Evolutionary conservation across 2,797 vertebrate genomes (phyloP).

Genomic region (Poecilia velifera): DNA sequence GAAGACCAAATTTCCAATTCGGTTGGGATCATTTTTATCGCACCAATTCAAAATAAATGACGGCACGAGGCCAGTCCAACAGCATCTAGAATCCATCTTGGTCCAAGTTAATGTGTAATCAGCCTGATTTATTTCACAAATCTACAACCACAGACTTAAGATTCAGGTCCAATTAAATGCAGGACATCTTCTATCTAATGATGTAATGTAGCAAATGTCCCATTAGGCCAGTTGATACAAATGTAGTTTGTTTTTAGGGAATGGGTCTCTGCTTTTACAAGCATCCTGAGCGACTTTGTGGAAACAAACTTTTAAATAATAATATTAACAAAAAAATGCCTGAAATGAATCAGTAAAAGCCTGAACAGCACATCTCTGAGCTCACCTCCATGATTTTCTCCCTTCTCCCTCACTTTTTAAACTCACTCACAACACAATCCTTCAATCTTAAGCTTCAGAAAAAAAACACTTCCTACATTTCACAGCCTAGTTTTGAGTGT

Average conservation of each 20-base stretch:
- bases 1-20: background rate
- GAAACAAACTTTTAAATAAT: no score
- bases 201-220: background rate
- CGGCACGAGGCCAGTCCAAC: background rate
- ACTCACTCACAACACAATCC: slow-evolving; percentile 23
- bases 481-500: background rate
- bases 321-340: background rate
- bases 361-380: background rate
- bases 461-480: slow-evolving; percentile 54
- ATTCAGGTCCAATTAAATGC: background rate
- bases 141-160: background rate
- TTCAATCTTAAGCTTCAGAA: slow-evolving; percentile 25
- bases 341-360: background rate
- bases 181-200: background rate
- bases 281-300: background rate
- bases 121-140: background rate
- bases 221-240: background rate
- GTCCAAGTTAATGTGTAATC: no score
- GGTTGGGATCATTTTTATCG: background rate
- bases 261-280: background rate
- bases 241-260: background rate
- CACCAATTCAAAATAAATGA: background rate
- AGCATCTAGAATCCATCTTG: background rate
- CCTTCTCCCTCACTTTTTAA: slow-evolving; percentile 12
- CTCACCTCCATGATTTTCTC: background rate